Base-by-base conservation (phyloP, 2,888 invertebrate genomes). In the Napeogenes sylphis region DNA sequence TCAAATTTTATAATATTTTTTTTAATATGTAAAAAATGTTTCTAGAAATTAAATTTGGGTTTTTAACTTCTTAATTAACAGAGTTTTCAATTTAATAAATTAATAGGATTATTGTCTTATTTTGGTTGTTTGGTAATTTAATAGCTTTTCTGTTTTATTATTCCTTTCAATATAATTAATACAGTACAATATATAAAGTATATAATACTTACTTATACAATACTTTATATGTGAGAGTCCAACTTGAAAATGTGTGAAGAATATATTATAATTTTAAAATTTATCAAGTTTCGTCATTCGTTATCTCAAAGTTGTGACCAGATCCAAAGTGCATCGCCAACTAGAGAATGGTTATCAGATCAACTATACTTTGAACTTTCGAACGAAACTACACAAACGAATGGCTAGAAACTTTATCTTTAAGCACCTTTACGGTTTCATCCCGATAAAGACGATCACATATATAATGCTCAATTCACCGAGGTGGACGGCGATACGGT, bases 291-390 rank as follows among this genome's bases (percentile, higher is more conserved):
- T 71, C 68, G 70, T 68, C 68, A 70, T 71, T 75, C 71, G 73
- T 76, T 76, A 75, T 73, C 70, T 69, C 42, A 68, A 62, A 68
- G 65, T 68, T 70, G 65, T 70, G 71, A 45, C 33, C 46, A 70
- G 68, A 67, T 67, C 68, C 69, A 63, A 70, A 72, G 73, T 74
- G 70, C 75, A 72, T 68, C 72, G 68, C 67, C 70, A 72, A 73
- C 58, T 61, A 71, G 71, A 73, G 65, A 68, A 59, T 53, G 72
- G 75, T 71, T 71, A 68, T 70, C 65, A 74, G 76, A 80, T 79
- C 74, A 76, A 73, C 72, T 64, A 70, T 72, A 73, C 70, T 75
- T 71, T 74, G 67, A 76, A 73, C 72, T 68, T 65, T 59, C 68
- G 70, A 58, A 71, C 63, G 71, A 72, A 71, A 64, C 67, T 73